phyloP scores from a whole-genome alignment of 2,113 vertebrate species.

The Elanoides forficatus region DNA sequence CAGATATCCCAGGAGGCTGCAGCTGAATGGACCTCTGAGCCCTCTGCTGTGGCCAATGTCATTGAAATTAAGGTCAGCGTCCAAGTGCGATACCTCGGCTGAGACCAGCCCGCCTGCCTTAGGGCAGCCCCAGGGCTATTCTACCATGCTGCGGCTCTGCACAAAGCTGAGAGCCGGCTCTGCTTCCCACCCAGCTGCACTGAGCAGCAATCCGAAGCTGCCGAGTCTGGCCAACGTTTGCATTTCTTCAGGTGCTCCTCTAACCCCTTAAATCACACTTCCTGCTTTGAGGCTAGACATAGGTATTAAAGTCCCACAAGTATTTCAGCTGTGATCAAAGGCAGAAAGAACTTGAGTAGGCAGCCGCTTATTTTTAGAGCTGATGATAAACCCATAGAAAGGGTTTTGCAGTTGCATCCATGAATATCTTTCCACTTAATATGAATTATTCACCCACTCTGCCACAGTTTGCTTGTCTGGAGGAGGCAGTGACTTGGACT shows the following conservation, averaged over 20 bases:
- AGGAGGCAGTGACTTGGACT: background rate
- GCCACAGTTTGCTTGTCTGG: background rate
- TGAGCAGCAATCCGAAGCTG: accelerated
- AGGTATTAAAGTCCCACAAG: background rate
- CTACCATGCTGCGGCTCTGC: background rate
- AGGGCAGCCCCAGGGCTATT: background rate
- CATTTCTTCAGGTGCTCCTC: background rate
- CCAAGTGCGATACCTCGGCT: background rate
- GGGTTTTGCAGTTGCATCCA: background rate
- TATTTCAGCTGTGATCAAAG: background rate
- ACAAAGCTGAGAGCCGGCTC: background rate
- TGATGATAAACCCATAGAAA: background rate
- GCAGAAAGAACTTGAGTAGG: background rate
- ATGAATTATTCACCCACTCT: background rate
- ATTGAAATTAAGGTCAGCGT: background rate
- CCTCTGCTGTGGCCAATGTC: background rate
- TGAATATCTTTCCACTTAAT: background rate
- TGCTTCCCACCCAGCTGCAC: background rate
- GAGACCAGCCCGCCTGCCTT: accelerated
- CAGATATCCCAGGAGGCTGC: background rate
- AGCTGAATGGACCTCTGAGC: background rate
- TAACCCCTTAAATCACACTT: background rate
- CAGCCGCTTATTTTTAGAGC: background rate
- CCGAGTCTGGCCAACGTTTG: accelerated
- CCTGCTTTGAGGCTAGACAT: background rate